Conservation (phyloP, 2,888 invertebrate genomes). For the Patella ulyssiponensis region DNA sequence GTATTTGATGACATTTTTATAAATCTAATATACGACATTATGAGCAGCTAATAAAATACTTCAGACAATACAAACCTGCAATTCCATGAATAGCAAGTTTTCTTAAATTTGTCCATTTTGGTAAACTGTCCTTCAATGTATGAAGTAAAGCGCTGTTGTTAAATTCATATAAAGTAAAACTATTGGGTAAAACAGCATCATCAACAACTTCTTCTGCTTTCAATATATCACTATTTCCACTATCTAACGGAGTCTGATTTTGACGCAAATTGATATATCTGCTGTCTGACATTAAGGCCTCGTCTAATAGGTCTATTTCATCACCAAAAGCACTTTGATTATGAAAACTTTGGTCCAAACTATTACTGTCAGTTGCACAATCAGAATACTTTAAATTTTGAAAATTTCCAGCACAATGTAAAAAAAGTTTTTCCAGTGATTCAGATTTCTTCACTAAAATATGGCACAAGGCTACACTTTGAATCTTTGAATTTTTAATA, state of each 20-base stretch:
- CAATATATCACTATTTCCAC: too few species aligned
- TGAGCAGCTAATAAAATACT: not conserved
- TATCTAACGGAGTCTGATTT: too few species aligned
- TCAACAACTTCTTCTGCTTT: too few species aligned
- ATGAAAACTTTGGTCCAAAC: not conserved
- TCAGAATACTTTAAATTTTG: not conserved
- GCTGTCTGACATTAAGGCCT: not conserved
- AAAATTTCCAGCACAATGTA: not conserved
- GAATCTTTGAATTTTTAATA: not conserved
- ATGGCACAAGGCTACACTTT: not conserved
- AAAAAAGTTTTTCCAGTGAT: not conserved
- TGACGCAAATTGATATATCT: not conserved
- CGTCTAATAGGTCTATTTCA: not conserved
- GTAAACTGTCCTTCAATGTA: not conserved
- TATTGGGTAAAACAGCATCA: not conserved
- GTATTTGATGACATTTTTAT: too few species aligned
- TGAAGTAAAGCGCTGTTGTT: not conserved
- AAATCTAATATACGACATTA: too few species aligned
- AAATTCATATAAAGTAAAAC: not conserved
- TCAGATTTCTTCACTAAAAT: not conserved
- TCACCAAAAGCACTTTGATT: not conserved
- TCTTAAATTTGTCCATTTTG: not conserved
- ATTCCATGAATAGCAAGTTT: not conserved
- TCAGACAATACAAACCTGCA: not conserved
- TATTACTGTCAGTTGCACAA: not conserved